Evolutionary conservation across 2,113 vertebrate species (phyloP), one percentile per base, ranked within the genome.

Genomic region (Melanerpes aurifrons): DNA sequence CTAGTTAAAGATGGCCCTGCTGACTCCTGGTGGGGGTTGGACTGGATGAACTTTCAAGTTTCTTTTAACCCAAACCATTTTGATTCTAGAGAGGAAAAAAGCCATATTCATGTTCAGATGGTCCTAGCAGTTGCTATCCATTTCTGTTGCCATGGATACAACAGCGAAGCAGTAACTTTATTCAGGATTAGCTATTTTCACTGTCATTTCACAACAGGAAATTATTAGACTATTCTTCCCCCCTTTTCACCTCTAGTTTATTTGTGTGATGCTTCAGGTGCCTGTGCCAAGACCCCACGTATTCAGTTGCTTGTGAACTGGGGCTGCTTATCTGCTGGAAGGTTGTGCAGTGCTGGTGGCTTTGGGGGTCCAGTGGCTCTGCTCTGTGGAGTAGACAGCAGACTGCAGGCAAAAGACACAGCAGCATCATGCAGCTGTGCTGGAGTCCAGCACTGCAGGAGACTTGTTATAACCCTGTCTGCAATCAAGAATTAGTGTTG

Each of bases 141-240:
- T 40, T 84, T 64, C 86, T 84, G 96, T 95, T 92, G 83, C 90
- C 86, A 89, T 82, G 86, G 96, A 73, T 72, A 96, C 81, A 59
- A 22, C 20, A n/a, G 71, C 0, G 37, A 58, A 92, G 82, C 45
- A 69, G 24, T 69, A 84, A 82, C 48, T 88, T 94, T 62, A 61
- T 58, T 87, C 86, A 72, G 61, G 59, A 79, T 88, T 82, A 90
- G 71, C 86, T 90, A 86, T 91, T 92, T 95, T 93, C 90, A 76
- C 72, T 73, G 50, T 89, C 84, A 90, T 92, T 95, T 89, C 56
- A 87, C 59, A 92, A 84, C 21, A 78, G 68, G 47, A 93, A 87
- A 82, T 78, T 69, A 69, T 72, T 84, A 75, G 18, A 6, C 50
- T 72, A 8, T 86, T 87, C 43, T 62, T 24, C n/a, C 50, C 32